These are phyloP conservation scores for Slavum lentiscoides DNA, from an alignment of 2,888 invertebrate species.

Conservation along the genomic window DNA sequence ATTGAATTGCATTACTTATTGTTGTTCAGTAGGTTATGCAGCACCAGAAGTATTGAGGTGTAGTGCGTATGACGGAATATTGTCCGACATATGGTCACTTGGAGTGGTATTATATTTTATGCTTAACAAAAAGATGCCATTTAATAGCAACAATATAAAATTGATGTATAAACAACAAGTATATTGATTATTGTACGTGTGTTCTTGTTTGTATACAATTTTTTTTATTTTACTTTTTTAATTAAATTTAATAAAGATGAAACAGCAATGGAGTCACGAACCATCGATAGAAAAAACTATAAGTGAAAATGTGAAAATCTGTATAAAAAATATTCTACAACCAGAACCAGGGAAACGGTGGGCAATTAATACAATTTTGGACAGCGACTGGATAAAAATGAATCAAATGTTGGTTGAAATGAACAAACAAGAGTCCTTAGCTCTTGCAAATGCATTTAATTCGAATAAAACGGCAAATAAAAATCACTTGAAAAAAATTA, in stretches of 20 bases:
- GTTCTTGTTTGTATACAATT: background rate
- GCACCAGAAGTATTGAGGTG: slow-evolving; percentile 82
- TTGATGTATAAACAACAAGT: slow-evolving; percentile 71
- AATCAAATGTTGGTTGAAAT: slow-evolving; percentile 14
- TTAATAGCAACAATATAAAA: slow-evolving; percentile 75
- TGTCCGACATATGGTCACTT: slow-evolving; percentile 79
- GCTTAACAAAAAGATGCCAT: slow-evolving; percentile 81
- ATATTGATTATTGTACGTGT: slow-evolving; percentile 59
- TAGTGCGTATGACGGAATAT: slow-evolving; percentile 71
- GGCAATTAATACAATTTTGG: slow-evolving; percentile 26
- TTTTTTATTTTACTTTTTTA: background rate
- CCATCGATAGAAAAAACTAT: slow-evolving; percentile 66
- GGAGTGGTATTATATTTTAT: slow-evolving; percentile 80
- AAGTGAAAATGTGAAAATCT: slow-evolving; percentile 59
- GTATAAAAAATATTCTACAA: slow-evolving; percentile 24
- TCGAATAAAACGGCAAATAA: background rate
- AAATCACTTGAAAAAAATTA: slow-evolving; percentile 24
- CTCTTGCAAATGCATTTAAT: slow-evolving; percentile 12
- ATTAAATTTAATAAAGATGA: slow-evolving; percentile 11
- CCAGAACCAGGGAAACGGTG: slow-evolving; percentile 38
- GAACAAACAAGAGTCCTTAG: slow-evolving; percentile 33
- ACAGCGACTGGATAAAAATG: slow-evolving; percentile 49
- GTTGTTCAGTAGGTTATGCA: slow-evolving; percentile 83
- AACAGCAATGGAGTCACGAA: slow-evolving; percentile 68
- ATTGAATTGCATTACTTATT: slow-evolving; percentile 74